Percentiles rank a stretch among this genome's conserved stretches.
Conservation (phyloP, 2,797 vertebrate genomes). For the Tamandua tetradactyla region DNA sequence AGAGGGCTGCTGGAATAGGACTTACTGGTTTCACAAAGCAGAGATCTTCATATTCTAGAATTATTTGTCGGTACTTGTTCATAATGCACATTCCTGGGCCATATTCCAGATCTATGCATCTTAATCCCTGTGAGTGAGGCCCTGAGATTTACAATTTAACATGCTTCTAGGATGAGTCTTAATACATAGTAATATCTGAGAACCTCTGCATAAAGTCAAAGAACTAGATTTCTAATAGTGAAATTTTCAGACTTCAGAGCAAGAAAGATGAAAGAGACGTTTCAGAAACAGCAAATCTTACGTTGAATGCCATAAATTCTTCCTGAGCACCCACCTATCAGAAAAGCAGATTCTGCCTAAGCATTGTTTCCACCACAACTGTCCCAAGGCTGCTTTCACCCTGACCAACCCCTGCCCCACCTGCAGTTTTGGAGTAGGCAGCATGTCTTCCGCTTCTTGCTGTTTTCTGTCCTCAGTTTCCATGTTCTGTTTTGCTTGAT, state of each 20-base stretch:
- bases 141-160: neutral
- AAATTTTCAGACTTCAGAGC: neutral
- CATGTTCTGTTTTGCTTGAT: neutral
- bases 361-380: neutral
- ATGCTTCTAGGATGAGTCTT: neutral
- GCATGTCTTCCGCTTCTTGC: neutral
- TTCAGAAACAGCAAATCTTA: neutral
- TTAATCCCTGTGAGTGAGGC: neutral
- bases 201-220: constrained; percentile 23
- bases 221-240: constrained; percentile 18
- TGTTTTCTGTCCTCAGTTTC: neutral
- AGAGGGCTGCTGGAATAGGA: neutral
- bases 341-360: too few relatives aligned
- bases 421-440: neutral
- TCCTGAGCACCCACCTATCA: neutral
- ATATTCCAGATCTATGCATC: neutral
- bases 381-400: neutral
- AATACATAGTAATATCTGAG: neutral
- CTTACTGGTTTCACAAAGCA: neutral
- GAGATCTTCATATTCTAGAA: neutral
- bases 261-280: neutral
- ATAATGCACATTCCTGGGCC: neutral
- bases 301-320: neutral
- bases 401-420: neutral
- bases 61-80: neutral